Evolutionary conservation across 1,140 invertebrate genomes (phyloP).

Genomic region (Polypedilum vanderplanki): DNA sequence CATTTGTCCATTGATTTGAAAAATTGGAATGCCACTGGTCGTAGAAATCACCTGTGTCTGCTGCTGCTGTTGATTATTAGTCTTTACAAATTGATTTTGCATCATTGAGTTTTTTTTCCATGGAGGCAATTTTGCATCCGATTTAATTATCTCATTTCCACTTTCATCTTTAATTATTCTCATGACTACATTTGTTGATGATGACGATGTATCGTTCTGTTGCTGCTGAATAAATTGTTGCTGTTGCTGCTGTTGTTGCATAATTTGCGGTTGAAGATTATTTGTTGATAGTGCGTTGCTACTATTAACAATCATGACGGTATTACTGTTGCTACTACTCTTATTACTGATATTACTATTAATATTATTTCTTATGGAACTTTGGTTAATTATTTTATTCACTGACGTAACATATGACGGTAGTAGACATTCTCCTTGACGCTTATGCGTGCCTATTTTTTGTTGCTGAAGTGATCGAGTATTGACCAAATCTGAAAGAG

Average conservation of each 20-base stretch:
- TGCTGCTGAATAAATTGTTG: constrained; percentile 30
- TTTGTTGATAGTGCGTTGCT: not conserved
- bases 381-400: constrained; percentile 10
- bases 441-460: no score
- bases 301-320: not conserved
- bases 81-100: constrained; percentile 31
- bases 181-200: not conserved
- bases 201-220: not conserved
- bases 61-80: constrained; percentile 15
- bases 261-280: constrained; percentile 31
- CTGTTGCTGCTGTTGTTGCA: constrained; percentile 37
- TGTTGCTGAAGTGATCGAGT: no score
- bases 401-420: not conserved
- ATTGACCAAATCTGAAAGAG: no score
- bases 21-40: constrained; percentile 54
- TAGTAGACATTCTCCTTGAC: not conserved
- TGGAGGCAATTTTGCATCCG: constrained; percentile 48
- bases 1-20: constrained; percentile 21
- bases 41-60: constrained; percentile 30
- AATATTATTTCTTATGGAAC: not conserved
- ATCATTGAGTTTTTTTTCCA: constrained; percentile 54
- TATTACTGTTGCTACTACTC: not conserved
- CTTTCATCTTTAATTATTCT: constrained; percentile 29
- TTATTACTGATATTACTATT: not conserved
- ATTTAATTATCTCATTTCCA: not conserved